Percentiles rank a stretch among this genome's conserved stretches.
These are phyloP conservation scores for Myotis yumanensis DNA, from an alignment of 2,113 vertebrate genomes.

Conservation along the genomic window DNA sequence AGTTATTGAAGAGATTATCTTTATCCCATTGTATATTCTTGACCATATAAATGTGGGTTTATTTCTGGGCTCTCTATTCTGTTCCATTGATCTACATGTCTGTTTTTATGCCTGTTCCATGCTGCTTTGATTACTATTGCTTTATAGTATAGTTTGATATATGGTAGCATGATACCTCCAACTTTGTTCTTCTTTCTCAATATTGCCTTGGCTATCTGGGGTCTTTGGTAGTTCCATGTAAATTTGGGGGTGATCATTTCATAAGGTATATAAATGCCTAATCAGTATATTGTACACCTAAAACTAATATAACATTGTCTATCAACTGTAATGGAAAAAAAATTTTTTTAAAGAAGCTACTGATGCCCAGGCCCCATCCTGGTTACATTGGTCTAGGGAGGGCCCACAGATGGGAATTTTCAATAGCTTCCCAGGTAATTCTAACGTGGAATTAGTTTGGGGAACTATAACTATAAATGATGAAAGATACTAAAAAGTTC, in stretches of 20 bases:
- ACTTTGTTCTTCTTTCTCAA: not conserved
- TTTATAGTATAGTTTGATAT: not conserved
- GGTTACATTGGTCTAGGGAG: not conserved
- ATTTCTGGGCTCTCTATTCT: not conserved
- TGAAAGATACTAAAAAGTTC: not conserved
- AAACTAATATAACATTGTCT: not conserved
- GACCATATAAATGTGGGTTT: not conserved
- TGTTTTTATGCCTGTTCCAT: not conserved
- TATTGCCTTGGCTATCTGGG: not conserved
- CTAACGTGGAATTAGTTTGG: not conserved
- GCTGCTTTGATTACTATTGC: not conserved
- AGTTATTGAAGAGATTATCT: not conserved
- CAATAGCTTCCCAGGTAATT: conserved; percentile 33
- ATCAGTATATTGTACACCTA: not conserved
- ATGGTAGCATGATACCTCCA: not conserved
- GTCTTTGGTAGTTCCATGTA: too few relatives aligned
- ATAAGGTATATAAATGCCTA: not conserved
- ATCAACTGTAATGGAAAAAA: not conserved
- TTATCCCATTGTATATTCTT: not conserved
- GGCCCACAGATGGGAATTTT: not conserved
- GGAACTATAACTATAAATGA: not conserved
- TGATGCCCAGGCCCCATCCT: not conserved
- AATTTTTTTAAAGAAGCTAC: not conserved
- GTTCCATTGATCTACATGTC: not conserved
- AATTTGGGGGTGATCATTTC: not conserved